These are phyloP conservation scores for Sepiola atlantica DNA, from an alignment of 2,888 invertebrate genomes.

Conservation along the genomic window DNA sequence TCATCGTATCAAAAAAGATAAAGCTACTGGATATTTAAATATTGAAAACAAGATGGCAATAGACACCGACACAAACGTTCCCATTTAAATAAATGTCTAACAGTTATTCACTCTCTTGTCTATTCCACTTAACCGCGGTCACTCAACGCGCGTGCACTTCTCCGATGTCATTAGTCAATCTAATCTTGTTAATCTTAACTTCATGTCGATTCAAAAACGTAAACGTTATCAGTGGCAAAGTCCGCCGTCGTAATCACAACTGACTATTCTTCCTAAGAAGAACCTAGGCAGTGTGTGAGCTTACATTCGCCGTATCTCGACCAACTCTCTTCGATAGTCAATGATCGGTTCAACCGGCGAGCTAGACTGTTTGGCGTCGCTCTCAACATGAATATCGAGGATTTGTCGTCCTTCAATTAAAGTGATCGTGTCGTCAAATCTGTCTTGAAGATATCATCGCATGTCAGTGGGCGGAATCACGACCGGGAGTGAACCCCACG, in stretches of 20 bases:
- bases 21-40: too few relatives aligned
- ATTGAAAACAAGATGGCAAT: too few relatives aligned
- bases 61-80: too few relatives aligned
- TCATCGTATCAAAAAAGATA: too few relatives aligned
- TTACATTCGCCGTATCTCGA: neutral
- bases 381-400: neutral
- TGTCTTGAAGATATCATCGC: neutral
- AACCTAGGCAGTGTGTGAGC: neutral
- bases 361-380: neutral
- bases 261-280: neutral
- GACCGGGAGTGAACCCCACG: neutral
- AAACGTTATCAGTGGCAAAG: neutral
- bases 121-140: neutral
- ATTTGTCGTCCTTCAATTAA: constrained; percentile 20
- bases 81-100: too few relatives aligned
- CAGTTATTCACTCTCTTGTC: too few relatives aligned
- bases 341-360: neutral
- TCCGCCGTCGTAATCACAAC: neutral
- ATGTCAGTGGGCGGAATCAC: neutral
- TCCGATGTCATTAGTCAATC: neutral
- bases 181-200: neutral
- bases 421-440: neutral
- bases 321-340: neutral
- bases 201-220: neutral
- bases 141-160: neutral